Evolutionary conservation across 2,888 invertebrate genomes (phyloP), one percentile per base, ranked within the genome.

Genomic region (Synergus umbraculus): DNA sequence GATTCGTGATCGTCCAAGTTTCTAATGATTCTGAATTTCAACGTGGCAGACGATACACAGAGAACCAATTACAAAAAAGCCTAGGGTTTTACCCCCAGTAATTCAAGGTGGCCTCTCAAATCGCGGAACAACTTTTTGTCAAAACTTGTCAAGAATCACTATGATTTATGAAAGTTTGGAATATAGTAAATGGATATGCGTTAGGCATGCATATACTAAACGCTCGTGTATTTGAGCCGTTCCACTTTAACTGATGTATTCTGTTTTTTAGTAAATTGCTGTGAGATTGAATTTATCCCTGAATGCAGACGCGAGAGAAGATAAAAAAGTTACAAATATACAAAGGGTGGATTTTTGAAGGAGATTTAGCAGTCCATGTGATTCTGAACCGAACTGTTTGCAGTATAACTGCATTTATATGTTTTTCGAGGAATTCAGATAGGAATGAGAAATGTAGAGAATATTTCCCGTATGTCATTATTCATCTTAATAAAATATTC

Each of bases 1-100:
- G 41, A 44, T 63, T 73, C 58, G 41, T 49, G 58, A 73, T 78
- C 79, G 78, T 82, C 67, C 83, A 82, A 83, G 86, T 87, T 88
- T 88, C 88, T 90, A 90, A 89, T 90, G 90, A 89, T 90, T 90
- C 86, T 85, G 87, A 89, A 90, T 88, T 90, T 90, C 86, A 87
- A 87, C 86, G 85, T 86, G 85, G 86, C 83, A 82, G 76, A 84
- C 86, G 87, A 88, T 87, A 88, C 86, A 86, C 86, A 85, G 86
- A 86, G 84, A 88, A 86, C 88, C 80, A 84, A 81, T 83, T 78
- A 85, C 82, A 87, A 87, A 86, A 60, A 85, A 84, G 78, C 80
- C 78, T 49, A 78, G 69, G 83, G 80, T 85, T 87, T 86, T 87
- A 86, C 85, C 76, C 80, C 76, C 81, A 54, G 22, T n/a, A 66